Conservation (phyloP, 2,888 invertebrate species). For the Pseudococcus viburni region DNA sequence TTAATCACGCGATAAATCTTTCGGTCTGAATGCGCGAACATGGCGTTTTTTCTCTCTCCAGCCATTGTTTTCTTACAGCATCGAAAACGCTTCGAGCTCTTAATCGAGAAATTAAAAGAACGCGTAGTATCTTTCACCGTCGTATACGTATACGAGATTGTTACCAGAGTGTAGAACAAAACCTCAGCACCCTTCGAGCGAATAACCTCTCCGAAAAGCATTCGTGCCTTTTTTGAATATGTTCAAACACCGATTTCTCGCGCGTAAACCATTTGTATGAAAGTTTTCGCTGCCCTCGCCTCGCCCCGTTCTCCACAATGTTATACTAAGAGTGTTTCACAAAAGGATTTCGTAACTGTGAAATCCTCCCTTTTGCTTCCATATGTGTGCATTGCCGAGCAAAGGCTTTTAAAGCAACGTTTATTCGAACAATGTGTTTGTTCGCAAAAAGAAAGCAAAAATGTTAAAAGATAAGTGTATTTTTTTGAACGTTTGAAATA, state of each 20-base stretch:
- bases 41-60: neutral
- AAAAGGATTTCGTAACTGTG: constrained; percentile 5
- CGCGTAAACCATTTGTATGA: neutral
- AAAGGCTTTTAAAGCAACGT: constrained; percentile 25
- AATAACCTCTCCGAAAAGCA: neutral
- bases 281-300: neutral
- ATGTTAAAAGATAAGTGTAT: neutral
- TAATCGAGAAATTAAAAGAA: constrained; percentile 19
- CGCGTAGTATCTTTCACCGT: constrained; percentile 3
- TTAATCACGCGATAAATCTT: constrained; percentile 31
- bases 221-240: neutral
- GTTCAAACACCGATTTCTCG: neutral
- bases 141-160: neutral
- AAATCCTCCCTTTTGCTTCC: neutral
- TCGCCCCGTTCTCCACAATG: neutral
- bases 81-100: constrained; percentile 17
- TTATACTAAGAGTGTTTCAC: neutral
- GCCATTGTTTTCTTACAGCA: neutral
- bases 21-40: neutral
- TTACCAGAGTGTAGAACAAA: neutral
- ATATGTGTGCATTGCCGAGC: too few relatives aligned
- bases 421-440: neutral
- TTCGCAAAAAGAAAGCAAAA: neutral
- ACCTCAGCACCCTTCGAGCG: neutral
- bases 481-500: neutral